Evolutionary conservation across 2,797 vertebrate species (phyloP).

Genomic region (Pogoniulus pusillus): DNA sequence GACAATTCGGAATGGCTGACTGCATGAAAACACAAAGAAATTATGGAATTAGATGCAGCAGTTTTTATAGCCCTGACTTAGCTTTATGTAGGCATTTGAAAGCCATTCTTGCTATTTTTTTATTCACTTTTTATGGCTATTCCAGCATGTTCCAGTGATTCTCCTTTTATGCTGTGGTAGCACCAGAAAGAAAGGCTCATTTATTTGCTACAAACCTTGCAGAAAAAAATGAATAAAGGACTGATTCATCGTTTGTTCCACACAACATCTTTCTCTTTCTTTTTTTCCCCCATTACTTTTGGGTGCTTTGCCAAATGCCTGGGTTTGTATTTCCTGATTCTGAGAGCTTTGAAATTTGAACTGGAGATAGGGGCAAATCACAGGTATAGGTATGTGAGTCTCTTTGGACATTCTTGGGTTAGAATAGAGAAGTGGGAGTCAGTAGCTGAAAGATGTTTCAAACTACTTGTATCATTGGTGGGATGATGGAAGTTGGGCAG

Average conservation of each 20-base stretch:
- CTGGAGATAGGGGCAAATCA: slow-evolving; percentile 31
- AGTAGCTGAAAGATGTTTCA: not conserved
- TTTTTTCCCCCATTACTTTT: slow-evolving; percentile 11
- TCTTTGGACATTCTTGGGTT: not conserved
- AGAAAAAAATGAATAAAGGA: slow-evolving; percentile 70
- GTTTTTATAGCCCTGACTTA: slow-evolving; percentile 69
- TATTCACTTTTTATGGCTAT: slow-evolving; percentile 70
- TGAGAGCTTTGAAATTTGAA: slow-evolving; percentile 45
- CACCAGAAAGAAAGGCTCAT: slow-evolving; percentile 67
- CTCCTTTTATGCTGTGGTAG: slow-evolving; percentile 70
- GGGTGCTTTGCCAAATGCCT: slow-evolving; percentile 16
- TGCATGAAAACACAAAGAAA: slow-evolving; percentile 54
- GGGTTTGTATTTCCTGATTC: slow-evolving; percentile 36
- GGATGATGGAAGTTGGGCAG: not conserved
- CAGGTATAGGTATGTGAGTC: not conserved
- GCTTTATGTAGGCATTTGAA: slow-evolving; percentile 69
- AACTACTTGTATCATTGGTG: not conserved
- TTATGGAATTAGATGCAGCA: slow-evolving; percentile 61
- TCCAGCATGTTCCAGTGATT: slow-evolving; percentile 67
- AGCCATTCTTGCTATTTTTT: slow-evolving; percentile 70
- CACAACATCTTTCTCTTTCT: slow-evolving; percentile 9
- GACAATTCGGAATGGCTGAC: slow-evolving; percentile 60
- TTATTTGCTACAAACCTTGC: slow-evolving; percentile 70
- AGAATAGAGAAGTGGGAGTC: not conserved
- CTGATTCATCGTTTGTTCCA: slow-evolving; percentile 65